Evolutionary conservation across 2,888 invertebrate genomes (phyloP), one percentile per base, ranked within the genome.

Genomic region (Cephus nigrinus): DNA sequence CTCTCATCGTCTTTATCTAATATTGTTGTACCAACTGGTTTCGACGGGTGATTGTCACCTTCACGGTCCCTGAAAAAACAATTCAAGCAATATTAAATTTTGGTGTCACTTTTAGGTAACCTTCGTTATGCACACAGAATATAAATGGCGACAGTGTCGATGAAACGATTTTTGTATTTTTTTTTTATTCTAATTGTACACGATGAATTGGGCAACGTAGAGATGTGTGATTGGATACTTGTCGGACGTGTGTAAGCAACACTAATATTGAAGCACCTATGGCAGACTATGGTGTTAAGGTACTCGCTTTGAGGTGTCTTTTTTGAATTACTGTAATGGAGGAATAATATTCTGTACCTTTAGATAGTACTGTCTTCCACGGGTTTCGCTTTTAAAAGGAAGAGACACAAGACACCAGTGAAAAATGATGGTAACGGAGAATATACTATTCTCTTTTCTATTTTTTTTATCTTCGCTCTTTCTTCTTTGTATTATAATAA

Each of bases 1-100:
- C 23, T 55, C 23, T 55, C 23, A 23, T 55, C 15, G 40, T 23
- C 23, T 55, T 55, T 55, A 23, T 9, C 40, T 55, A 55, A 55
- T 86, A 88, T 82, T 89, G 89, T 86, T 89, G 88, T 87, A 89
- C 85, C 86, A 89, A 81, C 80, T 88, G 89, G 81, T 90, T 90
- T 84, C 87, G 88, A 83, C 88, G 89, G 85, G 86, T 89, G 87
- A 90, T 90, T 87, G 90, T 90, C 88, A 90, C 90, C 88, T 90
- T 90, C 84, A 90, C 88, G 83, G 89, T 91, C 84, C 89, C 91
- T 90, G 86, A 12, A 90, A 87, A 75, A 55, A 23, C 4, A 23
- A 23, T 55, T 55, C 1, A 23, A 55, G 9, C 23, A 55, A 55
- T 23, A 55, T 55, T 23, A 15, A 9, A 23, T 23, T 55, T 55